Conservation (phyloP, 1,140 invertebrate genomes). For the Holotrichia oblita region DNA sequence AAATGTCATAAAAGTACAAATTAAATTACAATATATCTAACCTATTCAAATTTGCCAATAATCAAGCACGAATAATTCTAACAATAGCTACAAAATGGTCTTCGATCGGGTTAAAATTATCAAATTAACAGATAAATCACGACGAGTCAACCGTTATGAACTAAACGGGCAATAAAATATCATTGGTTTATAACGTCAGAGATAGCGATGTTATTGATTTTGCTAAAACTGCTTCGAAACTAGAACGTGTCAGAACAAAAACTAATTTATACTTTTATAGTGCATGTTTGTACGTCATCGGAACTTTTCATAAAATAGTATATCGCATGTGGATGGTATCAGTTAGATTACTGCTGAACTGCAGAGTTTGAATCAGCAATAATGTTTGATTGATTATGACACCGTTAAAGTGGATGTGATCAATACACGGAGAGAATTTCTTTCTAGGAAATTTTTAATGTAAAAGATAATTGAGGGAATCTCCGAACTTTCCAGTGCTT, state of each 20-base stretch:
- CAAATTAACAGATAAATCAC: slow-evolving; percentile 24
- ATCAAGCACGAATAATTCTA: too few species aligned
- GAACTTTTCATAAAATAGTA: slow-evolving; percentile 26
- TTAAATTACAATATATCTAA: too few species aligned
- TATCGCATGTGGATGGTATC: slow-evolving; percentile 22
- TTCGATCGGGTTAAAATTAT: neutral
- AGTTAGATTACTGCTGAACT: slow-evolving; percentile 21
- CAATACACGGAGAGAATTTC: neutral
- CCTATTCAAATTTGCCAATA: too few species aligned
- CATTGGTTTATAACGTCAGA: neutral
- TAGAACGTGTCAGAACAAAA: slow-evolving; percentile 28
- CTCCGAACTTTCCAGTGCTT: neutral
- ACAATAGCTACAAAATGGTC: neutral
- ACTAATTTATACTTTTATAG: slow-evolving; percentile 36
- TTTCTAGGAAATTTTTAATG: slow-evolving; percentile 10
- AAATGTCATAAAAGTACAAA: too few species aligned
- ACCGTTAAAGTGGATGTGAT: neutral
- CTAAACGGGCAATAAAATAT: slow-evolving; percentile 8
- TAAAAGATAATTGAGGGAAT: neutral
- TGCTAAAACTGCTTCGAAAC: neutral
- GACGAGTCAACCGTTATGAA: slow-evolving; percentile 17
- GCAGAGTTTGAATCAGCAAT: slow-evolving; percentile 25
- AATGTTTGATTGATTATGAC: slow-evolving; percentile 18
- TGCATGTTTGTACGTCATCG: slow-evolving; percentile 34
- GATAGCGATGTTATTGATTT: slow-evolving; percentile 22